These are phyloP conservation scores for Sphyrna mokarran DNA, from an alignment of 2,113 vertebrate genomes.

Conservation along the genomic window DNA sequence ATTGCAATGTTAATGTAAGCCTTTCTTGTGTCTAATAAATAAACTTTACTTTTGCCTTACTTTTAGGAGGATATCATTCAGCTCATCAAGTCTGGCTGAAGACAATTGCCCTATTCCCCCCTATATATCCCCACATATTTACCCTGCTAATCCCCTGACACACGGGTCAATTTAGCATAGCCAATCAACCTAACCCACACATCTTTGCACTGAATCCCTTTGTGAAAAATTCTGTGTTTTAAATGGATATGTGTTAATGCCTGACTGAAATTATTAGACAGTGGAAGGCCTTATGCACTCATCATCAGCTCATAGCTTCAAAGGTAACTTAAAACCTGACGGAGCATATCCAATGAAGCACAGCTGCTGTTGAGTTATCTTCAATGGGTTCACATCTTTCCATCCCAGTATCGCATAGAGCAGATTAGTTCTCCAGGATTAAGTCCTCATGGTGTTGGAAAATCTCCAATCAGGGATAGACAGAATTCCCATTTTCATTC, in stretches of 20 bases:
- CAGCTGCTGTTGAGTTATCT: neutral
- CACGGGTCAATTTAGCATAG: too few species aligned
- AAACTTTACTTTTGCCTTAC: too few species aligned
- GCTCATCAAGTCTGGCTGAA: too few species aligned
- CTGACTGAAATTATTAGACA: neutral
- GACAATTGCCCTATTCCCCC: too few species aligned
- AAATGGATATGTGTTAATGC: neutral
- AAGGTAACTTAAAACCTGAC: neutral
- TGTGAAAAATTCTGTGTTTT: neutral
- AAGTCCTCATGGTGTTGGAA: neutral
- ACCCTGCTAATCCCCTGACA: too few species aligned
- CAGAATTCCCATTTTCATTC: neutral
- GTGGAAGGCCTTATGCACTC: neutral
- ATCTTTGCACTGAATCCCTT: too few species aligned
- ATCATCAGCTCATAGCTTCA: neutral
- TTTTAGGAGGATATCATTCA: too few species aligned
- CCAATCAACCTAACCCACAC: too few species aligned
- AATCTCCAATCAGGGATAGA: neutral
- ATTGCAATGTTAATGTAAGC: too few species aligned
- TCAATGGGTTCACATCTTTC: neutral
- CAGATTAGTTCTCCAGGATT: neutral
- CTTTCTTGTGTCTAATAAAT: too few species aligned
- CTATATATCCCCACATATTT: too few species aligned
- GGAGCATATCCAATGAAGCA: neutral
- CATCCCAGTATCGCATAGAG: too few species aligned